These are phyloP conservation scores for Neodiprion fabricii DNA, from an alignment of 1,140 invertebrate genomes.

Conservation along the genomic window DNA sequence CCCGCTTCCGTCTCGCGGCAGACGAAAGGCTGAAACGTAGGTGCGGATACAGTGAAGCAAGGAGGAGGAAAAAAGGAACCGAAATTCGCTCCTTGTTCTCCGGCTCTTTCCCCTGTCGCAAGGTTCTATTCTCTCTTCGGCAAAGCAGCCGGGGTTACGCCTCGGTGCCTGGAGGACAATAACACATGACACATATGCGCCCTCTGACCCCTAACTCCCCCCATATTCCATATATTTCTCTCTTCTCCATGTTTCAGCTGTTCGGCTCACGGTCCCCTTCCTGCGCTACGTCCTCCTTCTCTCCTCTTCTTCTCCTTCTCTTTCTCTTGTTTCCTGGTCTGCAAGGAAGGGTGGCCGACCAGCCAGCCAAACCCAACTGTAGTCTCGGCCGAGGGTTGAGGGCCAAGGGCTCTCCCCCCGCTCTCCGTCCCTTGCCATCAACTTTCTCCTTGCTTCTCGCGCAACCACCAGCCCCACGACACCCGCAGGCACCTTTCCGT, in stretches of 20 bases:
- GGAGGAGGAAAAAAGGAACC: too few relatives aligned
- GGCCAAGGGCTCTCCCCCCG: too few relatives aligned
- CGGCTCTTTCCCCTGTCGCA: too few relatives aligned
- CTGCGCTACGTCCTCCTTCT: not conserved
- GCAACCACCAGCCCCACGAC: too few relatives aligned
- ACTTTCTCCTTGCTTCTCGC: too few relatives aligned
- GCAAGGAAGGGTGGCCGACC: not conserved
- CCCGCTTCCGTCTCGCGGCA: too few relatives aligned
- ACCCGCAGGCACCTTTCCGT: too few relatives aligned
- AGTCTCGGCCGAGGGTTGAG: too few relatives aligned
- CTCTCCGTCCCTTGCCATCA: too few relatives aligned
- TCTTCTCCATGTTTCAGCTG: not conserved
- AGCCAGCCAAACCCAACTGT: not conserved
- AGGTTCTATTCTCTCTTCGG: not conserved
- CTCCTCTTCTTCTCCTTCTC: not conserved
- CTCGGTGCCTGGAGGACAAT: constrained; percentile 13
- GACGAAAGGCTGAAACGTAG: too few relatives aligned
- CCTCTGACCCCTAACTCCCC: constrained; percentile 10
- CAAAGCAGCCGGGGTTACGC: not conserved
- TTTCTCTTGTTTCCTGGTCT: not conserved
- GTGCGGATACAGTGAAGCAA: too few relatives aligned
- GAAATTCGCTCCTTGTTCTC: too few relatives aligned
- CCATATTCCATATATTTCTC: not conserved
- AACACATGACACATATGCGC: constrained; percentile 17
- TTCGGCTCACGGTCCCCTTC: not conserved